Evolutionary conservation across 2,888 invertebrate genomes (phyloP), one percentile per base, ranked within the genome.

Genomic region (Bellardia pandia): DNA sequence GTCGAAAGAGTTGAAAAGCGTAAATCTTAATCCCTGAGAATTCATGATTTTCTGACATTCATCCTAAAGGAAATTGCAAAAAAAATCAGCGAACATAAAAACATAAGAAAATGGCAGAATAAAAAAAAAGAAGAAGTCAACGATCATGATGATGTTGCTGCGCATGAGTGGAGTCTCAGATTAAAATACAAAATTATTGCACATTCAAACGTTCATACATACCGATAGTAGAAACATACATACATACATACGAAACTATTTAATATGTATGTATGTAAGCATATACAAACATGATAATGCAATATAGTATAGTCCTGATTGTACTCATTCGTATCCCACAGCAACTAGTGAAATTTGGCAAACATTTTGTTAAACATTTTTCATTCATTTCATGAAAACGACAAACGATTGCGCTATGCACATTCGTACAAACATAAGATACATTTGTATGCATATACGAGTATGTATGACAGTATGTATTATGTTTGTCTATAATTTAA

Each of bases 21-120:
- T 87, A 87, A 87, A 87, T 87, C 85, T 87, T 87, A 87, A 87
- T 87, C 87, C 87, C 87, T 87, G 87, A 87, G 87, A 87, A 87
- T 85, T 87, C 87, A 87, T 85, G 87, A 87, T 85, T 87, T 85
- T 80, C 81, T 87, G 87, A 87, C 87, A 85, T 81, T 78, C 81
- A 87, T 87, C 82, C 85, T 71, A 82, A 78, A 85, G 75, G 81
- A 82, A 87, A 82, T 71, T 58, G 66, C 30, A 40, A 71, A 75
- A 60, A 72, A 71, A 48, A 37, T 4, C 37, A 6, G 45, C 64
- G 13, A 45, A 53, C 8, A 14, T 56, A 66, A 74, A 51, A 9
- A 11, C 68, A 58, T 56, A 11, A 72, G 48, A 62, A 37, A 66
- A 16, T 13, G 4, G 33, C 45, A 53, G 60, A 30, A 66, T 45